Conservation (phyloP, 2,888 invertebrate species). For the Dinocampus coccinellae region DNA sequence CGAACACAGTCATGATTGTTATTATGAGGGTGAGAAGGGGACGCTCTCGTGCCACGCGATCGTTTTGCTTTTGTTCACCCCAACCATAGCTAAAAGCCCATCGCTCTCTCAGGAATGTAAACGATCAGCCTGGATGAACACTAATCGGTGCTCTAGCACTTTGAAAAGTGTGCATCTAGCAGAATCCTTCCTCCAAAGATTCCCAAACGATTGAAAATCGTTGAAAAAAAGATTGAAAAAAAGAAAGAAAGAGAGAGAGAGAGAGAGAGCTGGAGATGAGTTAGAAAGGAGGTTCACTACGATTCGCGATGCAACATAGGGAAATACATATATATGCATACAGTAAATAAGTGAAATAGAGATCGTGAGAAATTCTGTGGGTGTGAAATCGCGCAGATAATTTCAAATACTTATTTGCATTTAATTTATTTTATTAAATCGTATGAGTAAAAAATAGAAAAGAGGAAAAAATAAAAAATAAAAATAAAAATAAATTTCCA, state of each 20-base stretch:
- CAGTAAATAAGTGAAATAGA: slow-evolving; percentile 5
- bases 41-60: slow-evolving; percentile 36
- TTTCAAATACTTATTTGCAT: slow-evolving; percentile 4
- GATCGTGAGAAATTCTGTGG: slow-evolving; percentile 19
- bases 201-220: no score
- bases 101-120: slow-evolving; percentile 10
- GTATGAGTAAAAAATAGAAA: neutral
- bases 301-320: neutral
- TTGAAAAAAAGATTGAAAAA: no score
- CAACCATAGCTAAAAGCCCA: neutral
- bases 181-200: neutral
- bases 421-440: neutral
- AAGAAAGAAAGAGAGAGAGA: no score
- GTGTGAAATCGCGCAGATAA: slow-evolving; percentile 7
- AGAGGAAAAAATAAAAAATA: neutral
- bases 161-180: neutral
- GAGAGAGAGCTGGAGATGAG: no score
- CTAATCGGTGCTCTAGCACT: slow-evolving; percentile 16
- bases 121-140: slow-evolving; percentile 25
- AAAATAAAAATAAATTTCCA: no score
- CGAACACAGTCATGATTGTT: slow-evolving; percentile 36
- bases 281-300: slow-evolving; percentile 12
- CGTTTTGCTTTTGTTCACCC: slow-evolving; percentile 15
- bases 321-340: neutral
- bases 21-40: no score